Base-by-base conservation (phyloP, 2,888 invertebrate genomes). In the Tortrix viridana region DNA sequence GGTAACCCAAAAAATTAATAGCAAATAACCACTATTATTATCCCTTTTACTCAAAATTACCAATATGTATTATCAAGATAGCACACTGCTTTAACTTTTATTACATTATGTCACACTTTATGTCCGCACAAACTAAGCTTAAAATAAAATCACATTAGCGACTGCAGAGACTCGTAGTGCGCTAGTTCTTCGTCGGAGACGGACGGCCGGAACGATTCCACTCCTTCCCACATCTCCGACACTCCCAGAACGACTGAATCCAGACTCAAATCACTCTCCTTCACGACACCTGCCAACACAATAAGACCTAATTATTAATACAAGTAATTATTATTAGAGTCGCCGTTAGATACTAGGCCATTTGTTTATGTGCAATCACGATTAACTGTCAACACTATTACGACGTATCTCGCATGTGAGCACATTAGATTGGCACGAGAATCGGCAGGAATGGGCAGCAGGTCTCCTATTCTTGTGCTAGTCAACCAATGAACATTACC, bases 161-260 rank as follows among this genome's bases (percentile, higher is more conserved):
- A 74, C 68, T 88, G 83, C 59, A 92, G 73, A 3, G 92, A 87
- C 71, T 94, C 93, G 73, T 95, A 96, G 81, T 96, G 95, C 19
- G 91, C 85, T 74, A 96, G 85, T 82, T 96, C 96, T 60, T 94
- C 93, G 41, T 91, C 88, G 23, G 94, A 95, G 14, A 96, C 94
- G 0, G 96, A 96, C 1, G 96, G 96, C 65, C 94, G 93, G 68
- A 96, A 94, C 55, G 94, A 89, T 60, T 88, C 85, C 18, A 95
- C 92, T 0, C 96, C 95, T 50, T 92, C 84, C 70, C 90, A 83
- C 69, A 96, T 94, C 79, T 97, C 96, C 0, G 94, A 91, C 37
- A 93, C 84, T 26, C 90, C 93, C 0, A 97, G 94, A 9, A 94
- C 73, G 3, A 96, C 92, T 38, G 94, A 92, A 14, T 93, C 91